phyloP scores from a whole-genome alignment of 2,797 vertebrate genomes.

The Gambelia wislizenii region DNA sequence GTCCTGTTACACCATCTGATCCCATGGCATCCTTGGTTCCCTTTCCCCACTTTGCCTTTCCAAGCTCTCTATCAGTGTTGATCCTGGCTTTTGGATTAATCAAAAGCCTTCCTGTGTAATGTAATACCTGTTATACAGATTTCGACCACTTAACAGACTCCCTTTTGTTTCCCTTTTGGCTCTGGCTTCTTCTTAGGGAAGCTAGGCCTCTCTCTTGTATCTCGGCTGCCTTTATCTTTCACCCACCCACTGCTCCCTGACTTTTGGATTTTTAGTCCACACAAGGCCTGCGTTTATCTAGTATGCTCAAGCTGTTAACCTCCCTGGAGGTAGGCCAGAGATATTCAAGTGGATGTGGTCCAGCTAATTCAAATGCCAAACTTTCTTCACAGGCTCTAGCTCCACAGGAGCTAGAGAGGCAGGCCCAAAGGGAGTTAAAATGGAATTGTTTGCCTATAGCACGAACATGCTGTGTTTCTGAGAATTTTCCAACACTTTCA shows the following conservation, averaged over 20 bases:
- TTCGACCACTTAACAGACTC: constrained; percentile 73
- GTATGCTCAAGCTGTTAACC: rapidly evolving
- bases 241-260: background rate
- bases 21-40: constrained; percentile 39
- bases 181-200: constrained; percentile 42
- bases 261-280: background rate
- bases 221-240: constrained; percentile 12
- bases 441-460: background rate
- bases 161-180: constrained; percentile 56
- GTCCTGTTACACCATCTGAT: background rate
- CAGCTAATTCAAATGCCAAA: constrained; percentile 53
- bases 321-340: constrained; percentile 10
- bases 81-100: constrained; percentile 74
- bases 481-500: rapidly evolving
- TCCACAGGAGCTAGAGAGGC: constrained; percentile 37
- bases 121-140: constrained; percentile 74
- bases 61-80: constrained; percentile 58
- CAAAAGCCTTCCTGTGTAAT: constrained; percentile 76
- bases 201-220: constrained; percentile 40
- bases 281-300: rapidly evolving
- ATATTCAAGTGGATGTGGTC: background rate
- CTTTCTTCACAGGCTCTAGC: constrained; percentile 22
- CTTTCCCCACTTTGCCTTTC: background rate
- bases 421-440: background rate
- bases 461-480: background rate